Evolutionary conservation across 1,140 invertebrate species (phyloP), one percentile per base, ranked within the genome.

Genomic region (Drosophila burlai): DNA sequence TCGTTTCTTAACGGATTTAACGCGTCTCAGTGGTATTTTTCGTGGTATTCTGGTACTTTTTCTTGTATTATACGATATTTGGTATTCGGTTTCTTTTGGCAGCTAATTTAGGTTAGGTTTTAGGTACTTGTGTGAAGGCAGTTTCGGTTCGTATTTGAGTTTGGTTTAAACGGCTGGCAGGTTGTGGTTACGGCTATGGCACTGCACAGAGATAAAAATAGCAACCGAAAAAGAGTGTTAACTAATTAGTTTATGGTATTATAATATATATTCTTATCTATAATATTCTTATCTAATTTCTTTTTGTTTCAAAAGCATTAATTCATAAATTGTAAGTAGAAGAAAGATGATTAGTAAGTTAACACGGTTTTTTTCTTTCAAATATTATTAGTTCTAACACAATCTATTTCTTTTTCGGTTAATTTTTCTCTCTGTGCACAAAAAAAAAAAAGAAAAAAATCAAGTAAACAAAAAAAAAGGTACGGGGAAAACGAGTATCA

Each of bases 131-230:
- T 64, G 62, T 76, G 72, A 80, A 60, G 84, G 84, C 84, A 90
- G 81, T 89, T 83, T 63, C 31, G 65, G 38, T 73, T 87, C 86
- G 73, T 87, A 55, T 76, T 80, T 75, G 64, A 67, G 74, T 78
- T 69, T 68, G 67, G 76, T 68, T 50, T 57, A 26, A 80, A 80
- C 55, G 60, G 78, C 38, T 62, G 61, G 61, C 72, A 78, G 76
- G 65, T 64, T 67, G 63, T 75, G 69, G 69, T 80, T 76, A 83
- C 76, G 82, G 81, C 67, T 86, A 89, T 87, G 84, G 84, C 84
- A 89, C 84, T 87, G 84, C 65, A 89, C 80, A 64, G 60, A 72
- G 43, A 60, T 24, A 52, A 52, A 80, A 47, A 58, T 26, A 49
- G 10, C 0, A 45, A 21, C 29, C 29, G 29, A 26, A 24, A 54